Evolutionary conservation across 2,888 invertebrate genomes (phyloP).

Genomic region (Melipona beecheii): DNA sequence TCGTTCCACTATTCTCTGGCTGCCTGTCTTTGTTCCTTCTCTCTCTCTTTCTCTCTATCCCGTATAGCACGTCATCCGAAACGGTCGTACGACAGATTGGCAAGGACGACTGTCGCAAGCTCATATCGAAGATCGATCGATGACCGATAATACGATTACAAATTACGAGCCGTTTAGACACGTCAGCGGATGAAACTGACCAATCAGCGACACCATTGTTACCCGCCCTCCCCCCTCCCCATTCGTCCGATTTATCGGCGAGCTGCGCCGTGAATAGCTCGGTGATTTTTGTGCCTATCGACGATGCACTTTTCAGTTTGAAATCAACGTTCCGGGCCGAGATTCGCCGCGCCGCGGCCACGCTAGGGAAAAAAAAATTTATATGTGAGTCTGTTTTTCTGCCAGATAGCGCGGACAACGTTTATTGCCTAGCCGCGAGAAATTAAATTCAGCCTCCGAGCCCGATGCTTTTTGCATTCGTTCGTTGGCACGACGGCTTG

Average conservation of each 20-base stretch:
- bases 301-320: slow-evolving; percentile 45
- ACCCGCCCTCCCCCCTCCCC: neutral
- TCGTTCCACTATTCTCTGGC: slow-evolving; percentile 2
- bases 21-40: neutral
- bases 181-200: slow-evolving; percentile 76
- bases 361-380: neutral
- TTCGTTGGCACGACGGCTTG: neutral
- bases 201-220: slow-evolving; percentile 79
- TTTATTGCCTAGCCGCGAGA: slow-evolving; percentile 12
- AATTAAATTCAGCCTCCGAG: slow-evolving; percentile 34
- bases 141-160: slow-evolving; percentile 74
- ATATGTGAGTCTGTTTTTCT: slow-evolving; percentile 21
- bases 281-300: slow-evolving; percentile 64
- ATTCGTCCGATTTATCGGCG: slow-evolving; percentile 35
- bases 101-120: slow-evolving; percentile 19
- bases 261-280: slow-evolving; percentile 51
- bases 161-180: slow-evolving; percentile 74
- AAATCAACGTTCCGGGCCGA: slow-evolving; percentile 46
- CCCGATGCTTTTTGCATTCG: neutral
- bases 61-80: neutral
- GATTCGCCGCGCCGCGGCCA: neutral
- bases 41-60: neutral
- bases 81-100: slow-evolving; percentile 1
- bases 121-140: slow-evolving; percentile 55
- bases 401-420: slow-evolving; percentile 9